phyloP scores from a whole-genome alignment of 2,113 vertebrate genomes.

The Uria aalge region DNA sequence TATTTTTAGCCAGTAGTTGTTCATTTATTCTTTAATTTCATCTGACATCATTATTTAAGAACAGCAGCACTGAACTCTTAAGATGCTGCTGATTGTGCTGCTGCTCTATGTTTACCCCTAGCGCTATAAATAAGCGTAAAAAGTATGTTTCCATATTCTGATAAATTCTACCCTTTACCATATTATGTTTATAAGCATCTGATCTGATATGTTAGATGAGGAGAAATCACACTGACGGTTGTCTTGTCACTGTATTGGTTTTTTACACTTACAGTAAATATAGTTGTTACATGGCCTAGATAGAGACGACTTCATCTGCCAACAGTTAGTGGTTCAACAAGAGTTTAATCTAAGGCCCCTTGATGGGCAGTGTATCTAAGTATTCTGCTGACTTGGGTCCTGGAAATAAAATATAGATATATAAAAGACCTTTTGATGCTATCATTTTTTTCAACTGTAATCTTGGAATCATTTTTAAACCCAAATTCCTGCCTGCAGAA shows the following conservation, averaged over 20 bases:
- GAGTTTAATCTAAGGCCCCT: not conserved
- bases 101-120: not conserved
- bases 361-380: not conserved
- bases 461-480: not conserved
- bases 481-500: not conserved
- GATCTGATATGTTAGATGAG: not conserved
- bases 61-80: not conserved
- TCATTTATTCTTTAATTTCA: not conserved
- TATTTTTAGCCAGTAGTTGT: not conserved
- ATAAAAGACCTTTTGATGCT: not conserved
- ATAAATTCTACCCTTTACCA: not conserved
- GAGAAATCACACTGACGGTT: not conserved
- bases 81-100: not conserved
- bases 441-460: not conserved
- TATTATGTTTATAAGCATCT: not conserved
- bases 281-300: not conserved
- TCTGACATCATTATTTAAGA: not conserved
- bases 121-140: not conserved
- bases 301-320: not conserved
- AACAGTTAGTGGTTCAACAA: not conserved
- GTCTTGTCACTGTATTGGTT: not conserved
- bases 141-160: not conserved
- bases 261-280: not conserved
- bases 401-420: not conserved
- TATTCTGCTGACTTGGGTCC: not conserved